Conservation (phyloP, 1,140 invertebrate species). For the Papilio glaucus region DNA sequence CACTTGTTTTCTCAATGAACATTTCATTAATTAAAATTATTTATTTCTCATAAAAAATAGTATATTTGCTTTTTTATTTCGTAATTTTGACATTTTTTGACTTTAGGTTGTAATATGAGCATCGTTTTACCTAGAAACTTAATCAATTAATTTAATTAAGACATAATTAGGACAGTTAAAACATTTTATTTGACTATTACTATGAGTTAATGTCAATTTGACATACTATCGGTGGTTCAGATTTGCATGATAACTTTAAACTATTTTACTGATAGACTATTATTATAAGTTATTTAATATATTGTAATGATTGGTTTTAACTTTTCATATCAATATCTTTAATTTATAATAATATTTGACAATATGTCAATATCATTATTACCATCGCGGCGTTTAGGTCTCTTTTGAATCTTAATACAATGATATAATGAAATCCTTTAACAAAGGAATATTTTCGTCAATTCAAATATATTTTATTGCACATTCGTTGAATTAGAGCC, state of each 20-base stretch:
- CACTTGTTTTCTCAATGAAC: constrained; percentile 11
- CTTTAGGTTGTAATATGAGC: neutral
- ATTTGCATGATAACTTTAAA: neutral
- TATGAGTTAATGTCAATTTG: neutral
- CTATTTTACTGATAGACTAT: too few relatives aligned
- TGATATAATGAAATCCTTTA: neutral
- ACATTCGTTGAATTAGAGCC: neutral
- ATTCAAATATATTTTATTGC: neutral
- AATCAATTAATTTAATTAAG: too few relatives aligned
- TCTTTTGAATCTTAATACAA: neutral
- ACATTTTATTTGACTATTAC: neutral
- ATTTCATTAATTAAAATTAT: neutral
- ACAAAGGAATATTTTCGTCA: neutral
- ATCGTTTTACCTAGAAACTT: neutral
- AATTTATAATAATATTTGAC: neutral
- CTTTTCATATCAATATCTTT: too few relatives aligned
- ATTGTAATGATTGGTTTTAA: too few relatives aligned
- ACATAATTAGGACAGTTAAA: neutral
- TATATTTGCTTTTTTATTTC: neutral
- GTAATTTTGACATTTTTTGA: neutral
- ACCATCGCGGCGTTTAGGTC: neutral
- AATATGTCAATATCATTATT: neutral
- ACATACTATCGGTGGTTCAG: neutral
- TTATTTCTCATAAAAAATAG: constrained; percentile 10
- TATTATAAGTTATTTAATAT: too few relatives aligned